Conservation (phyloP, 2,113 vertebrate genomes). For the Salvelinus sp. region DNA sequence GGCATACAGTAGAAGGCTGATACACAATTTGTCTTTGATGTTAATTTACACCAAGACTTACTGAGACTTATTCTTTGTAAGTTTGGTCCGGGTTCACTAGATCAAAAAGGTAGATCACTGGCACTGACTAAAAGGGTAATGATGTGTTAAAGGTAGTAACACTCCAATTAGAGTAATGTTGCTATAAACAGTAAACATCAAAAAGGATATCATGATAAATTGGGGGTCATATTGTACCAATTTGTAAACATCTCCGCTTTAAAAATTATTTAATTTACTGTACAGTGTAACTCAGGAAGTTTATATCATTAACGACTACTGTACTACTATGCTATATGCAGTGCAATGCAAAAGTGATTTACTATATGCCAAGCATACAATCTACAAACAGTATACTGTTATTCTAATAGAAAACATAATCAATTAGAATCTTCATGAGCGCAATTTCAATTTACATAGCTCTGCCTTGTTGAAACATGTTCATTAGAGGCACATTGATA, state of each 20-base stretch:
- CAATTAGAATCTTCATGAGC: conserved; percentile 32
- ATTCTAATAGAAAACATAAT: not conserved
- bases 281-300: too few relatives aligned
- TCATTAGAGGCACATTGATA: conserved; percentile 3
- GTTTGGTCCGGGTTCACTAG: conserved; percentile 12
- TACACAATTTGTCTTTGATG: conserved; percentile 4
- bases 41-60: conserved; percentile 4
- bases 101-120: conserved; percentile 4
- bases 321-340: too few relatives aligned
- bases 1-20: not conserved
- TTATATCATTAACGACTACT: too few relatives aligned
- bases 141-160: not conserved
- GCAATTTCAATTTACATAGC: conserved; percentile 7
- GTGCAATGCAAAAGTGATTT: too few relatives aligned
- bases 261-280: too few relatives aligned
- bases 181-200: not conserved
- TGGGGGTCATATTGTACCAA: too few relatives aligned
- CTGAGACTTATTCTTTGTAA: not conserved
- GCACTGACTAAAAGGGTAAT: too few relatives aligned
- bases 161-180: conserved; percentile 11
- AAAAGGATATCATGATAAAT: conserved; percentile 7
- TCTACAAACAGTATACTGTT: not conserved
- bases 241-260: too few relatives aligned
- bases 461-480: conserved; percentile 22
- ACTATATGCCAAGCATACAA: not conserved